Evolutionary conservation across 2,888 invertebrate species (phyloP).

Genomic region (Cephus pygmeus): DNA sequence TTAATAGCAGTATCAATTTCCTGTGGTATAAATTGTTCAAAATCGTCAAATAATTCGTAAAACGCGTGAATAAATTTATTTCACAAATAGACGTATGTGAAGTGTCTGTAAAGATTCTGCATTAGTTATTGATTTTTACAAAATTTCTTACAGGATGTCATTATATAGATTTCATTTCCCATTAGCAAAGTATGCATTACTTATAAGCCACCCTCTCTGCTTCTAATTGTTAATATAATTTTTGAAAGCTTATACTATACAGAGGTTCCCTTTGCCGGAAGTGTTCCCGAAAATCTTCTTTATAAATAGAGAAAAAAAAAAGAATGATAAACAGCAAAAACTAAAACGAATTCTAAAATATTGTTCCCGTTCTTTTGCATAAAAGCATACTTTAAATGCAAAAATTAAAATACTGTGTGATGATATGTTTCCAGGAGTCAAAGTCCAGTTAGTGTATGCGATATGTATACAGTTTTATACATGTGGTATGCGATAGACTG

Average conservation of each 20-base stretch:
- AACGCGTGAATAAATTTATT: not conserved
- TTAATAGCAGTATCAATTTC: too few relatives aligned
- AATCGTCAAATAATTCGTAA: not conserved
- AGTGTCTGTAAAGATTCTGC: not conserved
- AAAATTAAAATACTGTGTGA: slow-evolving; percentile 32
- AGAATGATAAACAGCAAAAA: slow-evolving; percentile 23
- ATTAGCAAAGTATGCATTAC: not conserved
- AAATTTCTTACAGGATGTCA: not conserved
- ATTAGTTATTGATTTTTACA: not conserved
- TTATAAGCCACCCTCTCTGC: not conserved
- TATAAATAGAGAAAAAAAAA: slow-evolving; percentile 7
- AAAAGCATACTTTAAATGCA: slow-evolving; percentile 9
- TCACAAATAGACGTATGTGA: not conserved
- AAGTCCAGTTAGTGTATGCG: slow-evolving; percentile 54
- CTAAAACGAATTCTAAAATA: slow-evolving; percentile 17
- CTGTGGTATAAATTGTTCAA: too few relatives aligned
- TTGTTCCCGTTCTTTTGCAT: slow-evolving; percentile 14
- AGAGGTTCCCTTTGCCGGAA: not conserved
- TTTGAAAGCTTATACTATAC: not conserved
- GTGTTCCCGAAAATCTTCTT: not conserved
- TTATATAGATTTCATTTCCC: not conserved
- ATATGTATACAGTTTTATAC: slow-evolving; percentile 51
- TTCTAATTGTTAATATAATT: not conserved
- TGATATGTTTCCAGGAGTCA: slow-evolving; percentile 57
- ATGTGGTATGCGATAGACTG: slow-evolving; percentile 49